Evolutionary conservation across 2,888 invertebrate genomes (phyloP).

Genomic region (Ditylenchus weischeri): DNA sequence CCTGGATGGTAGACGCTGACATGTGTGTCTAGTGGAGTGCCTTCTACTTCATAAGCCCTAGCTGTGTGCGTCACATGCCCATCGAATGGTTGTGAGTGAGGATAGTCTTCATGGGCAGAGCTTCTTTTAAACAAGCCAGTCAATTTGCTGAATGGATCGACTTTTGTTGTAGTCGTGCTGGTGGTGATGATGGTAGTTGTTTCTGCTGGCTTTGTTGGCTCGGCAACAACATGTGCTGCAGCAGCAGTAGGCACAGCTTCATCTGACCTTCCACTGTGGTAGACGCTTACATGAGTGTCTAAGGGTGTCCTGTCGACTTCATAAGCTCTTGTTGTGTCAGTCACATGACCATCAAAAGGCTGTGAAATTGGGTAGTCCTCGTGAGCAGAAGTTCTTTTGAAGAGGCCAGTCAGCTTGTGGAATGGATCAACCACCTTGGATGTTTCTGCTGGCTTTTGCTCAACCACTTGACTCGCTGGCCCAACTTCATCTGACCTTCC

Average conservation of each 20-base stretch:
- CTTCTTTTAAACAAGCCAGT: slow-evolving; percentile 34
- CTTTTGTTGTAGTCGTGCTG: slow-evolving; percentile 4
- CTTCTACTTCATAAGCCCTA: slow-evolving; percentile 28
- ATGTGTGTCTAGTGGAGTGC: slow-evolving; percentile 34
- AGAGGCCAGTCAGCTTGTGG: slow-evolving; percentile 25
- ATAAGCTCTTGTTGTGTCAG: slow-evolving; percentile 8
- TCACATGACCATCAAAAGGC: slow-evolving; percentile 25
- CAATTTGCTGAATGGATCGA: slow-evolving; percentile 11
- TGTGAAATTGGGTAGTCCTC: slow-evolving; percentile 37
- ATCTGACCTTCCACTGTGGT: slow-evolving; percentile 33
- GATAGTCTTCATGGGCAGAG: slow-evolving; percentile 37
- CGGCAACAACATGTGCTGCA: slow-evolving; percentile 2
- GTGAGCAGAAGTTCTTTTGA: slow-evolving; percentile 34
- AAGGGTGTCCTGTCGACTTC: slow-evolving; percentile 29
- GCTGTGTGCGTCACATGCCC: slow-evolving; percentile 34
- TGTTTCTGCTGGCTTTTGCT: slow-evolving; percentile 6
- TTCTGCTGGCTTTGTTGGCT: slow-evolving; percentile 5
- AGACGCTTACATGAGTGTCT: slow-evolving; percentile 32
- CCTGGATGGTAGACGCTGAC: slow-evolving; percentile 37
- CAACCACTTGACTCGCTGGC: slow-evolving; percentile 23
- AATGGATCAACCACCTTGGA: slow-evolving; percentile 10
- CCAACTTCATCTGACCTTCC: slow-evolving; percentile 33
- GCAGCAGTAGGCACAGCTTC: slow-evolving; percentile 28
- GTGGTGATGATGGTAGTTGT: neutral
- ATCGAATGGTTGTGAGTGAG: slow-evolving; percentile 33